Evolutionary conservation across 2,888 invertebrate species (phyloP).

Genomic region (Drepana falcataria): DNA sequence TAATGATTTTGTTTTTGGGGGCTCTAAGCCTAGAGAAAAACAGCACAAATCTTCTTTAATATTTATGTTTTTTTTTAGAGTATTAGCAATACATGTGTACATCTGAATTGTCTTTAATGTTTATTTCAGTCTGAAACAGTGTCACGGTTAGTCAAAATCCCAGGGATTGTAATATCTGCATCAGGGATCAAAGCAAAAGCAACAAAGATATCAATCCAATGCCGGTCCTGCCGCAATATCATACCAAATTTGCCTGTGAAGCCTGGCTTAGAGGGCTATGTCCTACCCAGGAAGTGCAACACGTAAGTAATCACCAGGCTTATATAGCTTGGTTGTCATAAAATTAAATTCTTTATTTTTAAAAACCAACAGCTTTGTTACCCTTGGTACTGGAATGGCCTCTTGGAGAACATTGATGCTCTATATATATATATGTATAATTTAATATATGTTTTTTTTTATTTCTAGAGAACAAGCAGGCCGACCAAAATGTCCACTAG

Average conservation of each 20-base stretch:
- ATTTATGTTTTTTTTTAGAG: too few species aligned
- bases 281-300: constrained; percentile 95
- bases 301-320: constrained; percentile 85
- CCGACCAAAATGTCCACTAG: constrained; percentile 94
- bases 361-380: too few species aligned
- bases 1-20: too few species aligned
- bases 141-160: constrained; percentile 94
- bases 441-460: constrained; percentile 7
- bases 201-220: constrained; percentile 96
- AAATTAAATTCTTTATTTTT: too few species aligned
- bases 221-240: constrained; percentile 93
- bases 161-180: constrained; percentile 96
- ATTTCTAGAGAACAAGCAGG: constrained; percentile 93
- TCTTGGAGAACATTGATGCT: background rate
- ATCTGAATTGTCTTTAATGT: background rate
- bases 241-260: constrained; percentile 94
- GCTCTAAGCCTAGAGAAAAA: too few species aligned
- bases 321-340: too few species aligned
- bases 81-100: too few species aligned
- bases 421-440: background rate
- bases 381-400: too few species aligned
- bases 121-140: constrained; percentile 91
- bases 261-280: constrained; percentile 97
- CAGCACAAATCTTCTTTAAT: too few species aligned
- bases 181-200: constrained; percentile 97